Evolutionary conservation across 2,113 vertebrate species (phyloP), one percentile per base, ranked within the genome.

Genomic region (Aplodontia rufa): DNA sequence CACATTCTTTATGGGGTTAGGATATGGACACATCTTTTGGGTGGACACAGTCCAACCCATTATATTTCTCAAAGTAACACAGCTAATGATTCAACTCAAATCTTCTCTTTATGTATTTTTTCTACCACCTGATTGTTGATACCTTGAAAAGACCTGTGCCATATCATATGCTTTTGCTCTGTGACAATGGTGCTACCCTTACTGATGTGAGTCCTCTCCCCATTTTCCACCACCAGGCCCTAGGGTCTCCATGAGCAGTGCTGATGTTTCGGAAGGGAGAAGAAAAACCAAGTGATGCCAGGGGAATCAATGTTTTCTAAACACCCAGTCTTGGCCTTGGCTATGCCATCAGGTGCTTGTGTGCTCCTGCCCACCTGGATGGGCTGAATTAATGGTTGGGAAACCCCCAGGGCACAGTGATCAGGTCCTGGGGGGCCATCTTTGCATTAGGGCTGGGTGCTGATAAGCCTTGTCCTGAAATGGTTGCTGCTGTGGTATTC

Each of bases 401-500:
- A 97, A 95, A 28, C 55, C 94, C 94, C 90, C 6, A 89, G 97
- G 95, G 97, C 47, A 40, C 96, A 96, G 96, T 0, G 4, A 97
- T 98, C 96, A 97, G 97, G 96, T 79, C 5, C 0, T 35, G 55
- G 64, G 55, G 64, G 96, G 95, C 86, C 96, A 78, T 89, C 42
- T 75, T 91, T 97, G 92, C 60, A 88, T n/a, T n/a, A 96, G 97
- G 97, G 93, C 93, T 97, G 96, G 97, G 91, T 49, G 14, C 93
- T 96, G 97, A 95, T 85, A 94, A 93, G 96, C 96, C 97, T 93
- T 92, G 90, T 95, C 84, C 95, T 86, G 79, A 66, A 97, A 94
- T 96, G 13, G 11, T 66, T 91, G 97, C 95, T 97, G 45, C 96
- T 98, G 51, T 92, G 92, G 98, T 98, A 97, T 98, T 98, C 94